A percentile compares a stretch with the other conserved stretches of the same genome.
Conservation (phyloP, 2,888 invertebrate species). For the Caenorhabditis uteleia region DNA sequence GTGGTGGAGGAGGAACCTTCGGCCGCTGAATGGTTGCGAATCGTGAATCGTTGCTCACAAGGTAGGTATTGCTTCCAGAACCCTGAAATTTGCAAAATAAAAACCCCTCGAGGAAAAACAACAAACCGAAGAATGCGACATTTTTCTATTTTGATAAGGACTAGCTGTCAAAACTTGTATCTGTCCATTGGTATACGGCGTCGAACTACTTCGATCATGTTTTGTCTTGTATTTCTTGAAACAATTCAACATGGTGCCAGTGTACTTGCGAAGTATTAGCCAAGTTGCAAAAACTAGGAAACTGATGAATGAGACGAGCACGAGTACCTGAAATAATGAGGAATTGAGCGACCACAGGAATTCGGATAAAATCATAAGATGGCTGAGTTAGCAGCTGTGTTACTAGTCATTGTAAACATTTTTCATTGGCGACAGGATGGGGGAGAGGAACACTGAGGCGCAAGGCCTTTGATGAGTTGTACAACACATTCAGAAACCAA, state of each 20-base stretch:
- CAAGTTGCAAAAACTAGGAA: slow-evolving; percentile 16
- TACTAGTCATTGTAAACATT: slow-evolving; percentile 40
- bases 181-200: slow-evolving; percentile 37
- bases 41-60: slow-evolving; percentile 42
- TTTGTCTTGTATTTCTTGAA: slow-evolving; percentile 36
- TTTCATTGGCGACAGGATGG: no score
- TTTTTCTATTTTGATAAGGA: slow-evolving; percentile 34
- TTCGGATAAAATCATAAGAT: neutral
- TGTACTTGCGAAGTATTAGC: slow-evolving; percentile 11
- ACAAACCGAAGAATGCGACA: slow-evolving; percentile 30
- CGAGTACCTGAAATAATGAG: slow-evolving; percentile 18
- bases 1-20: slow-evolving; percentile 48
- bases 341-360: neutral
- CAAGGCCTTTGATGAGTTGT: no score
- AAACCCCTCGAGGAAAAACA: no score
- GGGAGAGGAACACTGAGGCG: no score
- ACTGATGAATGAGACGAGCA: slow-evolving; percentile 13
- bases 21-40: slow-evolving; percentile 49
- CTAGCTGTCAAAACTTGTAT: slow-evolving; percentile 35
- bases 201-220: slow-evolving; percentile 20
- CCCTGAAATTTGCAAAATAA: slow-evolving; percentile 7
- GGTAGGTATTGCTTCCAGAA: slow-evolving; percentile 26
- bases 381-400: slow-evolving; percentile 20
- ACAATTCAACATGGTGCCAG: slow-evolving; percentile 36
- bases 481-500: no score